These are phyloP conservation scores for Panurus biarmicus DNA, from an alignment of 2,113 vertebrate species.

Conservation along the genomic window DNA sequence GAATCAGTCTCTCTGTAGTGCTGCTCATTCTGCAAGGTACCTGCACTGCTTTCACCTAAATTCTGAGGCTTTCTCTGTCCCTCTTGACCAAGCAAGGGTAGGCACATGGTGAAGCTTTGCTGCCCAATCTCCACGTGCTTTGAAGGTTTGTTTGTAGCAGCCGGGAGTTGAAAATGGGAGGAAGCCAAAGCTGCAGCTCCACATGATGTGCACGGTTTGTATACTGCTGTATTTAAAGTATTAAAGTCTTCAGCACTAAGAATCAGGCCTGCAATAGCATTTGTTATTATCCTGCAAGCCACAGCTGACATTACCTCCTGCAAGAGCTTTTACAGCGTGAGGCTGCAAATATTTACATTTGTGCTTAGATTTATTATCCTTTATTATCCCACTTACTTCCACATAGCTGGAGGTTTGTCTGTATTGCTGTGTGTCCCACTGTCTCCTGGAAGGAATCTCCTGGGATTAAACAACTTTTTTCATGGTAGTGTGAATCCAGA, in stretches of 20 bases:
- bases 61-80: not conserved
- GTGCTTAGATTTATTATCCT: not conserved
- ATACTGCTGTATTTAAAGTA: not conserved
- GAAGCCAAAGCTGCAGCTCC: not conserved
- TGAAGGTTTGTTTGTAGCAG: not conserved
- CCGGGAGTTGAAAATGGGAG: not conserved
- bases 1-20: not conserved
- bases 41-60: fast-evolving
- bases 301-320: not conserved
- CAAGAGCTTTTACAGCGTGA: not conserved
- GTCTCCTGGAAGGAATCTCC: not conserved
- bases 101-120: not conserved
- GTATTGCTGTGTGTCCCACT: not conserved
- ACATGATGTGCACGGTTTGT: not conserved
- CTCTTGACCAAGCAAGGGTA: not conserved
- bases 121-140: fast-evolving
- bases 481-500: not conserved
- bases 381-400: not conserved
- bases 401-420: not conserved
- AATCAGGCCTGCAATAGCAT: not conserved
- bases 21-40: not conserved
- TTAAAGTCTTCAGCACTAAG: not conserved
- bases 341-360: not conserved
- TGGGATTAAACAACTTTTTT: not conserved
- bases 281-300: not conserved